A percentile compares a stretch with the other conserved stretches of the same genome.
phyloP scores from a whole-genome alignment of 2,113 vertebrate species.

The Balaeniceps rex region DNA sequence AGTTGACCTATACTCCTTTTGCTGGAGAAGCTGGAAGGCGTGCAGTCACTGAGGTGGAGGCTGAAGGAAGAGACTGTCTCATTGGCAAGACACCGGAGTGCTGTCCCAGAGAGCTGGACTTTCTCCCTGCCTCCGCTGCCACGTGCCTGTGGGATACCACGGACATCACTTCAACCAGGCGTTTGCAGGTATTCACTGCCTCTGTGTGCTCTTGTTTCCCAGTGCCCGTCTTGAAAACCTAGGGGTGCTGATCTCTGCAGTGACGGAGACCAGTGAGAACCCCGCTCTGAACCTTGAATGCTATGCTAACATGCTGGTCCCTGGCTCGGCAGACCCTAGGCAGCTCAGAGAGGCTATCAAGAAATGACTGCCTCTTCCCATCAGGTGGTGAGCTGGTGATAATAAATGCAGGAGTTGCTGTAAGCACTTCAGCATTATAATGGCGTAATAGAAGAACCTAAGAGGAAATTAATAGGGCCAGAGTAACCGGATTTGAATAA shows the following conservation, averaged over 20 bases:
- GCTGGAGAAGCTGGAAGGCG: neutral
- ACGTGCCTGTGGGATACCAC: accelerated
- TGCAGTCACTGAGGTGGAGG: neutral
- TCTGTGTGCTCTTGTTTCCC: neutral
- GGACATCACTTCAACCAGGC: neutral
- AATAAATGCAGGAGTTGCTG: neutral
- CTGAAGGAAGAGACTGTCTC: neutral
- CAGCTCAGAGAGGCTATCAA: neutral
- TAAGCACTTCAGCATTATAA: neutral
- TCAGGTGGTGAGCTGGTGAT: neutral
- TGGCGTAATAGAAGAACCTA: neutral
- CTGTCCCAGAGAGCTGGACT: neutral
- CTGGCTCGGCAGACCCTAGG: neutral
- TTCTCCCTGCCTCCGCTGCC: accelerated
- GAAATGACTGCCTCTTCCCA: neutral
- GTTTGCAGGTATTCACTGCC: neutral
- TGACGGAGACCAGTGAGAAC: neutral
- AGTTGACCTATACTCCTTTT: neutral
- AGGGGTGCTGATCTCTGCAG: neutral
- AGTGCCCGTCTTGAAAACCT: neutral
- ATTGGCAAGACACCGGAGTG: neutral
- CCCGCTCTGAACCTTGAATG: neutral
- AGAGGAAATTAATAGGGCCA: conserved; percentile 17
- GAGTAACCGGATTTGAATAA: neutral
- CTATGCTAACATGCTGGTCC: accelerated